These are phyloP conservation scores for Zeugodacus cucurbitae DNA, from an alignment of 1,140 invertebrate genomes.

Conservation along the genomic window DNA sequence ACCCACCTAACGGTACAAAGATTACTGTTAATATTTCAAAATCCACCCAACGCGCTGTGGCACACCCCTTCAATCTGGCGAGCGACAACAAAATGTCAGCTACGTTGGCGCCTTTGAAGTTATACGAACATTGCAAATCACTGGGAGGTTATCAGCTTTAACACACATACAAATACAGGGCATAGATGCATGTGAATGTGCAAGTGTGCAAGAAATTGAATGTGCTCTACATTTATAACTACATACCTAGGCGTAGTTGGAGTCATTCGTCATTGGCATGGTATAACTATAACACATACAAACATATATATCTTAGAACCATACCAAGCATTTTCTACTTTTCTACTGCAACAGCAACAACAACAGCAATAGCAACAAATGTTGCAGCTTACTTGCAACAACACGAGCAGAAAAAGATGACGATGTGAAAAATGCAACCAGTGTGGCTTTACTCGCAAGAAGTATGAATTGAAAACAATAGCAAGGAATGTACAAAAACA, in stretches of 20 bases:
- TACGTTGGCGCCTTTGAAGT: slow-evolving; percentile 25
- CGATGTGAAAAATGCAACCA: background rate
- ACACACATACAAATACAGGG: background rate
- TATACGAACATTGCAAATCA: slow-evolving; percentile 29
- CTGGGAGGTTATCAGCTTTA: slow-evolving; percentile 32
- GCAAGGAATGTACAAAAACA: background rate
- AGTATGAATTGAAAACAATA: background rate
- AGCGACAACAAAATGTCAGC: slow-evolving; percentile 12
- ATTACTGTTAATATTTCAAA: slow-evolving; percentile 5
- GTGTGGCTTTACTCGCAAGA: background rate
- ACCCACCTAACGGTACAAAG: background rate
- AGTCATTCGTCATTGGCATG: slow-evolving; percentile 25
- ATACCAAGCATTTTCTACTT: background rate
- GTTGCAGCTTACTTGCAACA: background rate
- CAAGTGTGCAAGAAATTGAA: background rate
- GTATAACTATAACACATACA: background rate
- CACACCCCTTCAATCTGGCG: background rate
- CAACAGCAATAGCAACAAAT: background rate
- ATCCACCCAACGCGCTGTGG: background rate
- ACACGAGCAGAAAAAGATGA: background rate
- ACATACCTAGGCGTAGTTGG: background rate
- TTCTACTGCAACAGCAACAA: background rate
- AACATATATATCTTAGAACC: background rate
- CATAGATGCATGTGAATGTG: background rate
- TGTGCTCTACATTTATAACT: slow-evolving; percentile 16